Evolutionary conservation across 2,113 vertebrate genomes (phyloP).

Genomic region (Polypterus bichir): DNA sequence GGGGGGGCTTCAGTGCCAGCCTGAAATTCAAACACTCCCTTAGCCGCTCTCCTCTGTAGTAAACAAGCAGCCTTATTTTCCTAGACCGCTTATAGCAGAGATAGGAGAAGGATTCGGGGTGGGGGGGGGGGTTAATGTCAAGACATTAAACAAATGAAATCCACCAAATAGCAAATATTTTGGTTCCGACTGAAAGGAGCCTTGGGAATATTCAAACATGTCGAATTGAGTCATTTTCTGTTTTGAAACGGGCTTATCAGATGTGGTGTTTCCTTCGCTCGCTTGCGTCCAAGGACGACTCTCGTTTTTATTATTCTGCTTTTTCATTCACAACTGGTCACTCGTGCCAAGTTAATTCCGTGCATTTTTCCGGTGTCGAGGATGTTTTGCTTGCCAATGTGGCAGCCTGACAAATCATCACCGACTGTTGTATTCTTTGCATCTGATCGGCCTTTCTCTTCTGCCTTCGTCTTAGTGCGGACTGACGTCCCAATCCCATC

Average conservation of each 20-base stretch:
- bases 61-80: slow-evolving; percentile 36
- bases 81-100: slow-evolving; percentile 31
- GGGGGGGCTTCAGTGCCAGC: slow-evolving; percentile 46
- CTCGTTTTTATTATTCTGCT: slow-evolving; percentile 5
- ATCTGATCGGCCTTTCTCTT: too few species aligned
- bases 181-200: slow-evolving; percentile 33
- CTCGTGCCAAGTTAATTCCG: too few species aligned
- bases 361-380: too few species aligned
- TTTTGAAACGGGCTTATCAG: slow-evolving; percentile 12
- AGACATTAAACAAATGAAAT: slow-evolving; percentile 55
- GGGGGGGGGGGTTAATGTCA: slow-evolving; percentile 22
- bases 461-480: too few species aligned
- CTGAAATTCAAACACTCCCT: slow-evolving; percentile 53
- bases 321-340: too few species aligned
- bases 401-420: too few species aligned
- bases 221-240: slow-evolving; percentile 10
- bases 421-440: too few species aligned
- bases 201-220: slow-evolving; percentile 8
- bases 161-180: slow-evolving; percentile 38
- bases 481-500: too few species aligned
- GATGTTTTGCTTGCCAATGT: too few species aligned
- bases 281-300: slow-evolving; percentile 5
- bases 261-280: slow-evolving; percentile 10
- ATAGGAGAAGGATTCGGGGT: slow-evolving; percentile 29
- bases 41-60: slow-evolving; percentile 25